Evolutionary conservation across 2,888 invertebrate genomes (phyloP), one percentile per base, ranked within the genome.

Genomic region (Mimachlamys varia): DNA sequence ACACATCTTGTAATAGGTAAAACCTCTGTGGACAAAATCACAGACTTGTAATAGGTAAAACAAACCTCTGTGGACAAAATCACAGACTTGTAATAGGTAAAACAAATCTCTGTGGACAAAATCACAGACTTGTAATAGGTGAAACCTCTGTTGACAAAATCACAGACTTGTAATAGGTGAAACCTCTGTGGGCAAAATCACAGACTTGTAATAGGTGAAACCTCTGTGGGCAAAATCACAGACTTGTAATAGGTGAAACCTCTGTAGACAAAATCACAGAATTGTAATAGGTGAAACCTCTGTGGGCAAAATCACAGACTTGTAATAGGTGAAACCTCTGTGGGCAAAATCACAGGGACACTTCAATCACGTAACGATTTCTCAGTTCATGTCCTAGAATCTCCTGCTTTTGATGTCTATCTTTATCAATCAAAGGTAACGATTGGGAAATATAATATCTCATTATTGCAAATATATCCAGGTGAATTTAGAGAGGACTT

Each of bases 241-340:
- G 97, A 99, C 97, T 99, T 98, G 97, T 99, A 99, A 97, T 99
- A 99, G 4, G 99, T 99, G 97, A 98, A 99, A 90, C 98, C 98
- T 96, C 98, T 98, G 97, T 7, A 96, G 91, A 38, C 89, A 90
- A 88, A 53, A 62, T 27, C 27, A 62, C 33, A 76, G 19, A 17
- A n/a, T n/a, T n/a, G n/a, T n/a, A n/a, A n/a, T n/a, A n/a, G n/a
- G n/a, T n/a, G n/a, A n/a, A n/a, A n/a, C n/a, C n/a, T n/a, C 19
- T 44, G 96, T 98, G 99, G 97, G 99, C 99, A 95, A 99, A 97
- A 97, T 99, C 99, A 92, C 98, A 98, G 97, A 99, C 97, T 99
- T 98, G 97, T 99, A 99, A 97, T 99, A 99, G 4, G 99, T 99
- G 97, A 98, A 99, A 90, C 98, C 98, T 96, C 98, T 98, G 97